These are phyloP conservation scores for Diadophis punctatus DNA, from an alignment of 2,113 vertebrate genomes.

Conservation along the genomic window DNA sequence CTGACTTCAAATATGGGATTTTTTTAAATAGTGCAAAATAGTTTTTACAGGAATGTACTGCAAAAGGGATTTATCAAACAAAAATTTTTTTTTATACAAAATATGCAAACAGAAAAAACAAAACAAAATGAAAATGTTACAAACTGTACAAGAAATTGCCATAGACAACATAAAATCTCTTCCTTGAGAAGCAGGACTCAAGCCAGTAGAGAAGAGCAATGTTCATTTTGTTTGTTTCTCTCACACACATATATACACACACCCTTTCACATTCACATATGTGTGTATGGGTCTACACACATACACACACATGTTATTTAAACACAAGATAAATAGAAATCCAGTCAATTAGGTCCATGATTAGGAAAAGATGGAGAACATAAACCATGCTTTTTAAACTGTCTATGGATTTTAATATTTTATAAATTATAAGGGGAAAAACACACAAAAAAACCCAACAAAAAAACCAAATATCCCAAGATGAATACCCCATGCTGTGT, in stretches of 20 bases:
- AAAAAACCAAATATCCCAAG: conserved; percentile 48
- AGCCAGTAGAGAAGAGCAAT: conserved; percentile 68
- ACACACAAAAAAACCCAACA: conserved; percentile 52
- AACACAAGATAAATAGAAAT: conserved; percentile 77
- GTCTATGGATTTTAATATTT: conserved; percentile 70
- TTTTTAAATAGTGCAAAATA: conserved; percentile 99
- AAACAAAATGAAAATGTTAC: conserved; percentile 66
- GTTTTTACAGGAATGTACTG: conserved; percentile 95
- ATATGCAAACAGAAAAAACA: conserved; percentile 67
- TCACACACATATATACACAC: conserved; percentile 62
- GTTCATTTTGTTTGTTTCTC: conserved; percentile 53
- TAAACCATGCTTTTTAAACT: conserved; percentile 67
- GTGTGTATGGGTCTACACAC: conserved; percentile 53
- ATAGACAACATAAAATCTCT: conserved; percentile 87
- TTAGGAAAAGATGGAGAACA: conserved; percentile 72
- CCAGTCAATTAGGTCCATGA: conserved; percentile 81
- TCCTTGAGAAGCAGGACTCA: conserved; percentile 77
- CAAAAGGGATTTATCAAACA: conserved; percentile 72
- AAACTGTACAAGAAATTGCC: conserved; percentile 88
- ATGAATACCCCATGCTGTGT: conserved; percentile 56
- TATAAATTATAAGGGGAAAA: conserved; percentile 68
- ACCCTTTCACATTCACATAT: background rate
- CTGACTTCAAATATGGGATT: conserved; percentile 85
- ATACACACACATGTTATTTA: conserved; percentile 45
- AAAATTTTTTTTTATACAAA: conserved; percentile 81